These are phyloP conservation scores for Callitettix versicolor DNA, from an alignment of 1,140 invertebrate species.

Conservation along the genomic window DNA sequence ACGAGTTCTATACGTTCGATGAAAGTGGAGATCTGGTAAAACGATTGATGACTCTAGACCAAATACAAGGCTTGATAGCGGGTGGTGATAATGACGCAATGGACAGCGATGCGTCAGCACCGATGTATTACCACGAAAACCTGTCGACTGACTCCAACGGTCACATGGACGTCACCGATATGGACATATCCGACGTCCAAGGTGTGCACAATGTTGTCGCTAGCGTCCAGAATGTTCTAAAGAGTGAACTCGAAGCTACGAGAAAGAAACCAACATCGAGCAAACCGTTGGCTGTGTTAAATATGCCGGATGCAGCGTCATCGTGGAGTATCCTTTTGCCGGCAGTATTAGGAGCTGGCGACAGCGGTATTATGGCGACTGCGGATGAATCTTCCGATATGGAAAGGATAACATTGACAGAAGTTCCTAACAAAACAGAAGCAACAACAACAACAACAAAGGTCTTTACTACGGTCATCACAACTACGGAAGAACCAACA, in stretches of 20 bases:
- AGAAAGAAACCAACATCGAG: slow-evolving; percentile 47
- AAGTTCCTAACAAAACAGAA: neutral
- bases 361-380: too few species aligned
- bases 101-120: slow-evolving; percentile 26
- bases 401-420: neutral
- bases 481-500: neutral
- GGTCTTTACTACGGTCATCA: neutral
- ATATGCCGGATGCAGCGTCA: slow-evolving; percentile 56
- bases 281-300: slow-evolving; percentile 36
- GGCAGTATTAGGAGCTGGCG: slow-evolving; percentile 24
- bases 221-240: slow-evolving; percentile 70
- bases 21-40: slow-evolving; percentile 69
- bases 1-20: slow-evolving; percentile 76
- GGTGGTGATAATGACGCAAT: slow-evolving; percentile 51
- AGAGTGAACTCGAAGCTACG: slow-evolving; percentile 57
- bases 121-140: slow-evolving; percentile 25
- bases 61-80: slow-evolving; percentile 72
- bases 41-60: slow-evolving; percentile 66
- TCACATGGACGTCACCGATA: slow-evolving; percentile 22
- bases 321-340: slow-evolving; percentile 72
- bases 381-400: neutral
- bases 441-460: slow-evolving; percentile 4
- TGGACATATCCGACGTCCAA: slow-evolving; percentile 35
- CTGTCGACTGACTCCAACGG: slow-evolving; percentile 28
- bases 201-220: slow-evolving; percentile 67